Conservation (phyloP, 2,888 invertebrate species). For the Agonopterix arenella region DNA sequence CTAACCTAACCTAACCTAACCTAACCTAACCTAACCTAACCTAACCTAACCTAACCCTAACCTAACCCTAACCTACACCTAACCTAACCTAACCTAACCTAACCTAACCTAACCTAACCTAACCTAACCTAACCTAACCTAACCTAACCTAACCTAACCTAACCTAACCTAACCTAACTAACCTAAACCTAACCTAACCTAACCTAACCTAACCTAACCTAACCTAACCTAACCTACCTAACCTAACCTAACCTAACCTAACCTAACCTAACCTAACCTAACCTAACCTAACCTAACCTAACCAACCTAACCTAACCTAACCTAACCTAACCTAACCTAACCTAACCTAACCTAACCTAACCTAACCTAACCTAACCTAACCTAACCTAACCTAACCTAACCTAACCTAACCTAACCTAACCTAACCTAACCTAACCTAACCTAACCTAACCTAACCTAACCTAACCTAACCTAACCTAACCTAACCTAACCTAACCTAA, state of each 20-base stretch:
- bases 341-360: conserved; percentile 25
- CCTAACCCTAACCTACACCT: conserved; percentile 10
- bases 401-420: conserved; percentile 18
- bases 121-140: conserved; percentile 6
- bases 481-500: conserved; percentile 12
- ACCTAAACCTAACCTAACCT: conserved; percentile 14
- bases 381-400: conserved; percentile 23
- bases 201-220: conserved; percentile 16
- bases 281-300: conserved; percentile 20
- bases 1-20: too few relatives aligned
- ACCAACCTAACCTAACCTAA: too few relatives aligned
- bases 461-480: conserved; percentile 13
- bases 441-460: conserved; percentile 19
- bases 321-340: conserved; percentile 20
- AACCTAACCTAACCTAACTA: too few relatives aligned
- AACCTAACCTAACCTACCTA: too few relatives aligned
- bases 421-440: conserved; percentile 17
- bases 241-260: conserved; percentile 20
- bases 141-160: conserved; percentile 2
- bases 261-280: conserved; percentile 19
- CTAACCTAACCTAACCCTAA: conserved; percentile 7
- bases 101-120: conserved; percentile 5
- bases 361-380: conserved; percentile 23
- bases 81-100: conserved; percentile 4
- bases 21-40: conserved; percentile 7